Evolutionary conservation across 1,140 invertebrate species (phyloP).

Genomic region (Achatina immaculata): DNA sequence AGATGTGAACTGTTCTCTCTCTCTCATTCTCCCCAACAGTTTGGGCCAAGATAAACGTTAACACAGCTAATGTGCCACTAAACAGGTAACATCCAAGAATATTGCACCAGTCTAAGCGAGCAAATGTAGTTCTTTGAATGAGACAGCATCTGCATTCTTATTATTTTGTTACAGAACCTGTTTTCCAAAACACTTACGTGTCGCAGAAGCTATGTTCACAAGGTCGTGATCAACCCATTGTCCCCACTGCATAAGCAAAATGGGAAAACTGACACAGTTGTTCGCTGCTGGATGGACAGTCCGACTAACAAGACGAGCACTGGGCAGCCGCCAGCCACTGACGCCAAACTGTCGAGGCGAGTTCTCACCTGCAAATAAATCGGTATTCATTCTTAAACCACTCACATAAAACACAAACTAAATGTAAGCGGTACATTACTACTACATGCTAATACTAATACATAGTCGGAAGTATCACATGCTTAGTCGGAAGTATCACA

Average conservation of each 20-base stretch:
- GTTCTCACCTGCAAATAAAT: slow-evolving; percentile 1
- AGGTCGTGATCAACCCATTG: slow-evolving; percentile 42
- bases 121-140: not conserved
- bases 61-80: not conserved
- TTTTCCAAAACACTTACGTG: not conserved
- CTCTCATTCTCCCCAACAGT: not conserved
- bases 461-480: too few species aligned
- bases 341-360: slow-evolving; percentile 23
- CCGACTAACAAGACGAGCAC: slow-evolving; percentile 40
- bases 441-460: too few species aligned
- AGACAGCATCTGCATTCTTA: not conserved
- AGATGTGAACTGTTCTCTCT: not conserved
- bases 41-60: not conserved
- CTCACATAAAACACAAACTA: too few species aligned
- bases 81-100: not conserved
- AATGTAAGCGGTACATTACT: too few species aligned
- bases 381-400: too few species aligned
- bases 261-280: not conserved
- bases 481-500: too few species aligned
- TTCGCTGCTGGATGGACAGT: slow-evolving; percentile 15
- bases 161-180: not conserved
- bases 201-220: not conserved
- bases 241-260: slow-evolving; percentile 44
- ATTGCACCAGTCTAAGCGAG: not conserved
- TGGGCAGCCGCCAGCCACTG: slow-evolving; percentile 37